These are phyloP conservation scores for Drosophila bocki DNA, from an alignment of 1,140 invertebrate genomes.

Conservation along the genomic window DNA sequence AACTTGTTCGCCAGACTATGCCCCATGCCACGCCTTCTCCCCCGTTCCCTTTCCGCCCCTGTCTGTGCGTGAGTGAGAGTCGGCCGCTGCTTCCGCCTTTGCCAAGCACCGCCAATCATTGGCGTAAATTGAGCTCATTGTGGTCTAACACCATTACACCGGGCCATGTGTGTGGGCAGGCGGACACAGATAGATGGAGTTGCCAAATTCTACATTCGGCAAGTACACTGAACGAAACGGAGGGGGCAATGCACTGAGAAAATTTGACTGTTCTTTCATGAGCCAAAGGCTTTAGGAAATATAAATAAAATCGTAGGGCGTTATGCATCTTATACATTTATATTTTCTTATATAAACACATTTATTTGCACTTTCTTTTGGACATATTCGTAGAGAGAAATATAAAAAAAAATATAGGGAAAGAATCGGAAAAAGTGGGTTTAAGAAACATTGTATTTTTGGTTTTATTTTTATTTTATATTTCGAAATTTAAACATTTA, in stretches of 20 bases:
- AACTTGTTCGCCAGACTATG: conserved; percentile 55
- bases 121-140: conserved; percentile 83
- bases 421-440: too few relatives aligned
- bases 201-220: conserved; percentile 40
- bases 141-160: conserved; percentile 77
- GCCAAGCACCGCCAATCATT: conserved; percentile 77
- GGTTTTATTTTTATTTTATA: too few relatives aligned
- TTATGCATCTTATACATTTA: background rate
- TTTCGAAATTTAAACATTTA: too few relatives aligned
- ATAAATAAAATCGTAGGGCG: too few relatives aligned
- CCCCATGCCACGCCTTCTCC: background rate
- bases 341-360: background rate
- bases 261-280: background rate
- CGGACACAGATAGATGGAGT: conserved; percentile 50
- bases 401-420: too few relatives aligned
- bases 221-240: conserved; percentile 1
- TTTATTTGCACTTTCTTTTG: too few relatives aligned
- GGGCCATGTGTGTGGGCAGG: conserved; percentile 39
- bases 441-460: too few relatives aligned
- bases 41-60: background rate
- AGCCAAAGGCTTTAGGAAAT: too few relatives aligned
- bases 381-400: too few relatives aligned
- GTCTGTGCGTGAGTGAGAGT: conserved; percentile 32
- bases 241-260: too few relatives aligned
- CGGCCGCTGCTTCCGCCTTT: conserved; percentile 27